A percentile compares a stretch with the other conserved stretches of the same genome.
These are phyloP conservation scores for Drosophila bocqueti DNA, from an alignment of 1,140 invertebrate genomes.

Conservation along the genomic window DNA sequence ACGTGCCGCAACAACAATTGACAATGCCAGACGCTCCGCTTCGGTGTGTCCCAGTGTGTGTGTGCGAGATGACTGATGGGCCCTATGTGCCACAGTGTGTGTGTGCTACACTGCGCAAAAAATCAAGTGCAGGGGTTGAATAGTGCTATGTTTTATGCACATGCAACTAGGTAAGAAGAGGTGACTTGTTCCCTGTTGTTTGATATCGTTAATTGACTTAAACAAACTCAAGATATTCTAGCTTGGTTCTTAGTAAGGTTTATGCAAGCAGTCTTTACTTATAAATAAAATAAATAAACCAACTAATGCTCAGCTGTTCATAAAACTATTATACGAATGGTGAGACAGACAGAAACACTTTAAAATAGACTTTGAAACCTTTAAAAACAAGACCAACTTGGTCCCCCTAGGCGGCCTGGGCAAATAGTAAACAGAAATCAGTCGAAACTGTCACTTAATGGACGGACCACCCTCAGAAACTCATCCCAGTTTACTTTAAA, in stretches of 20 bases:
- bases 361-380: background rate
- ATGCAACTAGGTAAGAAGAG: background rate
- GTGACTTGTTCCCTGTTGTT: background rate
- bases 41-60: slow-evolving; percentile 15
- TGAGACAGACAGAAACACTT: background rate
- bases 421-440: slow-evolving; percentile 24
- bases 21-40: slow-evolving; percentile 71
- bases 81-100: slow-evolving; percentile 62
- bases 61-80: slow-evolving; percentile 69
- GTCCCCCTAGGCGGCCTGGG: background rate
- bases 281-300: background rate
- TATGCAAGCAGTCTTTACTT: too few species aligned
- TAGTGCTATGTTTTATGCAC: background rate
- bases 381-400: background rate
- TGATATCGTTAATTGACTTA: too few species aligned
- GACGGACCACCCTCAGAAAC: background rate
- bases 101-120: slow-evolving; percentile 20
- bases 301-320: slow-evolving; percentile 1
- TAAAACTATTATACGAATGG: background rate
- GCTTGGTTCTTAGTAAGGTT: too few species aligned
- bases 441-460: slow-evolving; percentile 28
- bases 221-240: too few species aligned
- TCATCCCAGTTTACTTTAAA: slow-evolving; percentile 33
- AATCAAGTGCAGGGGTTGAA: background rate
- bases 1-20: slow-evolving; percentile 71